Base-by-base conservation (phyloP, 2,888 invertebrate species). In the Plutella xylostella region DNA sequence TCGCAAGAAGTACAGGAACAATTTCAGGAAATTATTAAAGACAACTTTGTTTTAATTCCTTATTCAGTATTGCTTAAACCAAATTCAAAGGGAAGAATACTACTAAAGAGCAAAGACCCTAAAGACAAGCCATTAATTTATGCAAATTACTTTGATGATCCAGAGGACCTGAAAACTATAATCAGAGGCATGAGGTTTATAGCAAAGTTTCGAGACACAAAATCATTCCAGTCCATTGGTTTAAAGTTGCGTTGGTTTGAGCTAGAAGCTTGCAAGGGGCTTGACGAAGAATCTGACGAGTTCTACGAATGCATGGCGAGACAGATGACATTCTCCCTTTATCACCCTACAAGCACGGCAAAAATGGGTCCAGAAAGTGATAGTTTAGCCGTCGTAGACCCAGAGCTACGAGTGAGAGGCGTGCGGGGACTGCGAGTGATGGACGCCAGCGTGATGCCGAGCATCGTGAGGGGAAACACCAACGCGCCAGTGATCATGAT, bases 361-460 rank as follows among this genome's bases (percentile, higher is more conserved):
- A 88, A 83, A 65, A 90, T 89, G 90, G 89, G 89, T 3, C 80
- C 86, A 0, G 56, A 57, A 3, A 55, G 47, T 6, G 84, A 83
- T 53, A 52, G 64, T 0, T 58, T 56, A 9, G 68, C 88, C 0
- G 88, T 89, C 0, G 88, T 89, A 0, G 85, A 88, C 55, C 63
- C 83, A 12, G 72, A 79, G 45, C 61, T 89, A 0, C 83, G 69
- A 25, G 87, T 89, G 0, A 76, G 79, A 18, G 85, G 85, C 1
- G 63, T 87, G 0, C 53, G 77, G 48, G 71, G 82, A 0, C 54
- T 90, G 2, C 70, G 90, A 45, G 88, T 89, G 0, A 77, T 87
- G n/a, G 90, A 90, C 58, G 88, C 86, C 0, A 89, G 89, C 59
- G 78, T 89, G 19, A 90, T 90, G 88, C 90, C 90, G 0, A 74